Base-by-base conservation (phyloP, 2,113 vertebrate species). In the Thalassoma bifasciatum region DNA sequence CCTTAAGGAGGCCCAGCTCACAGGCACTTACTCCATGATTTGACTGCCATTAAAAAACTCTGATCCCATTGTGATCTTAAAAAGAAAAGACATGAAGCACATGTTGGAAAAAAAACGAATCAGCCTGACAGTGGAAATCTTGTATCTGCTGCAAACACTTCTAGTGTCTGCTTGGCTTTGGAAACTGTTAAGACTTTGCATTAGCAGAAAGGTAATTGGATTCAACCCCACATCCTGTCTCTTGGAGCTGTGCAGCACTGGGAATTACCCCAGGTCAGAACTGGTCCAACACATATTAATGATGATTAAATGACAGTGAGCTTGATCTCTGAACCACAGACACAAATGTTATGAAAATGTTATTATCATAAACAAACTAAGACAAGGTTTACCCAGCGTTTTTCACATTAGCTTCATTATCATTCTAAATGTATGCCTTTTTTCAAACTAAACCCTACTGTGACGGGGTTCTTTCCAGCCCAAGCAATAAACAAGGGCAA, bases 131-230 rank as follows among this genome's bases (percentile, higher is more conserved):
- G 65, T 14, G 44, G 59, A 75, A 73, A 67, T 68, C 72, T 67
- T 60, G 60, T 66, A 74, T 79, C 36, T 34, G 65, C 56, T 61
- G 40, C 76, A 34, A 88, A 73, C 86, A 88, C 88, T 91, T 78
- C 86, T 92, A 90, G 92, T 93, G 88, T 89, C 86, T 75, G 50
- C 49, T 58, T 86, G 85, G 85, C 83, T 86, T 75, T 73, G 62
- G 53, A 69, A 75, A 51, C 71, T 54, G 77, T 80, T 86, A 87
- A 73, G 72, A 84, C 67, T 24, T 68, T 84, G 90, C 49, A 87
- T 87, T 88, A 89, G 85, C 90, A 82, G 87, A 82, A 65, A 84
- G 91, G 74, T 94, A 92, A 91, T 91, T 89, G 89, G 80, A 92
- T 93, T 84, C 75, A 81, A 93, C 91, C 87, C 58, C 51, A 78